Percentiles rank a stretch among this genome's conserved stretches.
These are phyloP conservation scores for Varecia variegata DNA, from an alignment of 2,797 vertebrate genomes.

Conservation along the genomic window DNA sequence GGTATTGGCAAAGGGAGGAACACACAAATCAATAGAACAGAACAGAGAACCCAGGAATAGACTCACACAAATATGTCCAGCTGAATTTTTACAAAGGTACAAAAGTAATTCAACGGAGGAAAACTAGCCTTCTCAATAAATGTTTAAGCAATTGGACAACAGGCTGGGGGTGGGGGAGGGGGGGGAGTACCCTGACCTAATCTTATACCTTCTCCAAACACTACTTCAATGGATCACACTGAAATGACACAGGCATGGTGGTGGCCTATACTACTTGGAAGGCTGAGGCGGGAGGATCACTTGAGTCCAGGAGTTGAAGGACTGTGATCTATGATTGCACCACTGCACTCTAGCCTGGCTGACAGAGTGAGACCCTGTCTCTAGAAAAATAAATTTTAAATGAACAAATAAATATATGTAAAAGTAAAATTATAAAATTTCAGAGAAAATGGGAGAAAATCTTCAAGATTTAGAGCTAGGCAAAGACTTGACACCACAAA, in stretches of 20 bases:
- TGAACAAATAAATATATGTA: not conserved
- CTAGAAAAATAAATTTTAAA: not conserved
- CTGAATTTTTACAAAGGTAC: not conserved
- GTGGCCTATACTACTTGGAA: not conserved
- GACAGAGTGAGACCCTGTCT: not conserved
- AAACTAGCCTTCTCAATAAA: not conserved
- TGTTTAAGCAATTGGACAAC: not conserved
- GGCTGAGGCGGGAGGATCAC: no score
- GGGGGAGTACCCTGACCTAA: not conserved
- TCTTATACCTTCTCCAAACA: not conserved
- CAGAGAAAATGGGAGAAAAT: not conserved
- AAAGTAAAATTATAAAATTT: not conserved
- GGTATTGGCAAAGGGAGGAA: not conserved
- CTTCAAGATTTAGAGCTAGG: not conserved
- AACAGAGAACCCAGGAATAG: not conserved
- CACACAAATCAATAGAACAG: not conserved
- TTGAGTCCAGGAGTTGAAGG: not conserved
- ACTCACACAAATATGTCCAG: not conserved
- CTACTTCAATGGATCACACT: not conserved
- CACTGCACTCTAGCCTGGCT: not conserved
- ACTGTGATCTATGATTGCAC: not conserved
- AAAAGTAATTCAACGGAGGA: not conserved
- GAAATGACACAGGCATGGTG: not conserved
- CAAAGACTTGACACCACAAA: not conserved
- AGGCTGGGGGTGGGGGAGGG: no score